These are phyloP conservation scores for Anastatus disparis DNA, from an alignment of 1,140 invertebrate genomes.

Conservation along the genomic window DNA sequence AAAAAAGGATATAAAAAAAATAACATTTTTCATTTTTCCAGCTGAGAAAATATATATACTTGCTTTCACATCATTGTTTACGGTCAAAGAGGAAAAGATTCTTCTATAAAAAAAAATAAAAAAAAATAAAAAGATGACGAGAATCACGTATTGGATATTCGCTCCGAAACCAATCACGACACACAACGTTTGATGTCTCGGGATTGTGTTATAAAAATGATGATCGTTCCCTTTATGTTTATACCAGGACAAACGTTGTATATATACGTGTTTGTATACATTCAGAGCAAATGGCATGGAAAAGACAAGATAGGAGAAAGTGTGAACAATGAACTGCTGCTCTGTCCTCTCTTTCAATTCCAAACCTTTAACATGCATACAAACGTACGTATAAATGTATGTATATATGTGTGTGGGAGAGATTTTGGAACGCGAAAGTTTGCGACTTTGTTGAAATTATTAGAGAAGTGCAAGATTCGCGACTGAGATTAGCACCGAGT, in stretches of 20 bases:
- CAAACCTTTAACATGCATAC: no score
- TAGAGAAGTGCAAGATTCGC: background rate
- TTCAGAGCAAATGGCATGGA: constrained; percentile 52
- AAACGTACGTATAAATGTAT: no score
- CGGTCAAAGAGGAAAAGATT: background rate
- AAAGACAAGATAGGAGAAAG: constrained; percentile 57
- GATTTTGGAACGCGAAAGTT: background rate
- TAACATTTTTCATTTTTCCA: no score
- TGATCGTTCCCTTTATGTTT: constrained; percentile 20
- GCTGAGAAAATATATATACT: background rate
- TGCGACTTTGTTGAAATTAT: constrained; percentile 18
- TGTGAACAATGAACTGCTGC: constrained; percentile 50
- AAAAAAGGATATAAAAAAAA: no score
- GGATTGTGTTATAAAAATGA: constrained; percentile 2
- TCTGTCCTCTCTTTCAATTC: no score
- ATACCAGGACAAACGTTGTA: background rate
- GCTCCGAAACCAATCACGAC: no score
- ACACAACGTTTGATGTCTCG: no score
- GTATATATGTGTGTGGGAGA: background rate
- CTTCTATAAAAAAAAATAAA: background rate
- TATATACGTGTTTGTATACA: constrained; percentile 21
- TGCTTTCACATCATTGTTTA: background rate
- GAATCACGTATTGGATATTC: background rate
- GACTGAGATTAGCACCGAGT: background rate
- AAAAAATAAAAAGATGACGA: background rate